Evolutionary conservation across 2,113 vertebrate genomes (phyloP).

Genomic region (Myiagra hebetior): DNA sequence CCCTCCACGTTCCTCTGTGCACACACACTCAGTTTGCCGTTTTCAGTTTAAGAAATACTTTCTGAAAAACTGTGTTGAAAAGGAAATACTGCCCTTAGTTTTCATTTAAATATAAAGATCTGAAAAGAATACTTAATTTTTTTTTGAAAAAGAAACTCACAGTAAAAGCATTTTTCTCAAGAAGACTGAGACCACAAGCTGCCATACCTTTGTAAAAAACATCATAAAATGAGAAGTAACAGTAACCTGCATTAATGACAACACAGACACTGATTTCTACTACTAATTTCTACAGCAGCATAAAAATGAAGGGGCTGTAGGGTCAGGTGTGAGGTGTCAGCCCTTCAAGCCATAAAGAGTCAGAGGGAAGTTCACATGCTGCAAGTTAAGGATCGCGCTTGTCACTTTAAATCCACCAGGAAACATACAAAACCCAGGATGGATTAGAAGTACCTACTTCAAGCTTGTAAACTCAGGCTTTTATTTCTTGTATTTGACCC

Average conservation of each 20-base stretch:
- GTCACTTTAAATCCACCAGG: fast-evolving
- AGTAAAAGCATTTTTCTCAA: not conserved
- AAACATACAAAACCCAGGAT: not conserved
- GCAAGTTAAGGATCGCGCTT: not conserved
- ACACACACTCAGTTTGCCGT: not conserved
- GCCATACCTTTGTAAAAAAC: not conserved
- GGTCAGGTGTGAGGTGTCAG: not conserved
- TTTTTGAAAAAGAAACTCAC: not conserved
- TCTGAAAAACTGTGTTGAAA: not conserved
- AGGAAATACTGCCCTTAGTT: not conserved
- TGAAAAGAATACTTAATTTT: not conserved
- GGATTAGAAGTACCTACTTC: not conserved
- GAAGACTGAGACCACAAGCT: not conserved
- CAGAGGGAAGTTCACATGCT: not conserved
- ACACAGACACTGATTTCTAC: not conserved
- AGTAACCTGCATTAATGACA: not conserved
- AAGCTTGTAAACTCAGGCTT: not conserved
- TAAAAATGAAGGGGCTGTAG: not conserved
- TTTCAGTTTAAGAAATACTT: not conserved
- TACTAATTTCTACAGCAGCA: not conserved
- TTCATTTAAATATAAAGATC: not conserved
- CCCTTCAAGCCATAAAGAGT: not conserved
- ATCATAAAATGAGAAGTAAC: not conserved
- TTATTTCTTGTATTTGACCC: not conserved
- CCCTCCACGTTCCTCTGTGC: constrained; percentile 5